Evolutionary conservation across 1,140 invertebrate genomes (phyloP), one percentile per base, ranked within the genome.

Genomic region (Gonatopus flavifemur): DNA sequence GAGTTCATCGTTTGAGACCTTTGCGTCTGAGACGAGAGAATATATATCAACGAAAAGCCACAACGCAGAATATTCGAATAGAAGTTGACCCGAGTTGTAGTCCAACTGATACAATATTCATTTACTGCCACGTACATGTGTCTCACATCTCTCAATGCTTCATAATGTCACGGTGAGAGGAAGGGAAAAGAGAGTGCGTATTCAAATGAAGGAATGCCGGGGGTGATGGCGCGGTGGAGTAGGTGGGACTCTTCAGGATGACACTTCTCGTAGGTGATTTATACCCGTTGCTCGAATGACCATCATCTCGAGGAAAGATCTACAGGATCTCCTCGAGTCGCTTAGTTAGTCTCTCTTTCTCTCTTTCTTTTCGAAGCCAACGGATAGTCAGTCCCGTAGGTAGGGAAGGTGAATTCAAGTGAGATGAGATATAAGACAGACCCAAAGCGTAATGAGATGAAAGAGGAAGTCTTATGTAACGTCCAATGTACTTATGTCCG

Each of bases 201-300:
- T 67, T 68, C 59, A 68, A 68, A 68, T 68, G 64, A 67, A 68
- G 64, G 67, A 70, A 68, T 68, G 64, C 60, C 55, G 55, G 51
- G 59, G 60, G 56, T 53, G 57, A 55, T 41, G 61, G 52, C 32
- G 42, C 21, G 57, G 51, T 57, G 41, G 59, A 59, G 52, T 61
- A 59, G 61, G 57, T 57, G 53, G 59, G 49, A 55, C 56, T 43
- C 48, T n/a, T n/a, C 49, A 38, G 64, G 57, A 68, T 67, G 67
- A 68, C 61, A 71, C 67, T 69, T 68, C 64, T 66, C 57, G 49
- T 67, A 53, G 56, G 62, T 69, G 66, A 69, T 65, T 66, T 68
- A 66, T 66, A 68, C 61, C 57, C 62, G 59, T 53, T 62, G 59
- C 46, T 64, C 59, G 63, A 67, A 59, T 69, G 68, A 67, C 65